These are phyloP conservation scores for Bufo bufo DNA, from an alignment of 2,113 vertebrate genomes.

Conservation along the genomic window DNA sequence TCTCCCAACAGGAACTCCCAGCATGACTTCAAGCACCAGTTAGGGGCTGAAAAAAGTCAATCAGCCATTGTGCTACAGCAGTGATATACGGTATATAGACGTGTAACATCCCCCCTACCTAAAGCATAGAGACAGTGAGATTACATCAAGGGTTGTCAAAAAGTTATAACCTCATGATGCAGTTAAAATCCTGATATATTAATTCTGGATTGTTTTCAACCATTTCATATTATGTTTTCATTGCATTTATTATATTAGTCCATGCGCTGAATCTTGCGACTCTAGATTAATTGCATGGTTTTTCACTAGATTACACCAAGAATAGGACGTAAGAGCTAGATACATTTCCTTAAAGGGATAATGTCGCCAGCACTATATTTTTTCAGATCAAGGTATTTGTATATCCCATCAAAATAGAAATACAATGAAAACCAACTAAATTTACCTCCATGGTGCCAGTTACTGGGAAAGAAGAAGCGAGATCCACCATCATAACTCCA, in stretches of 20 bases:
- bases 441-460: background rate
- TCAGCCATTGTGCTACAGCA: background rate
- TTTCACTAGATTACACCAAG: background rate
- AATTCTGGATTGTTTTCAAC: background rate
- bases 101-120: too few relatives aligned
- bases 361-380: background rate
- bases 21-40: background rate
- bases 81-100: background rate
- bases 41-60: background rate
- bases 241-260: background rate
- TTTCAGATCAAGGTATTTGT: background rate
- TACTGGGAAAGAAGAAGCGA: too few relatives aligned
- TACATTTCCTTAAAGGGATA: background rate
- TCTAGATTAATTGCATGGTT: background rate
- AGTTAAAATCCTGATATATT: background rate
- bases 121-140: background rate
- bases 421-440: background rate
- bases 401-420: too few relatives aligned
- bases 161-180: background rate
- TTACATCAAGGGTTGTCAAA: background rate
- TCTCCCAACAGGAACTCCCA: background rate
- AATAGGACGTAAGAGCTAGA: background rate
- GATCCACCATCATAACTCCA: background rate
- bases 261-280: background rate
- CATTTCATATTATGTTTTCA: too few relatives aligned